Percentiles rank a stretch among this genome's conserved stretches.
Evolutionary conservation across 2,113 vertebrate genomes (phyloP).

Genomic region (Phoenicopterus ruber): DNA sequence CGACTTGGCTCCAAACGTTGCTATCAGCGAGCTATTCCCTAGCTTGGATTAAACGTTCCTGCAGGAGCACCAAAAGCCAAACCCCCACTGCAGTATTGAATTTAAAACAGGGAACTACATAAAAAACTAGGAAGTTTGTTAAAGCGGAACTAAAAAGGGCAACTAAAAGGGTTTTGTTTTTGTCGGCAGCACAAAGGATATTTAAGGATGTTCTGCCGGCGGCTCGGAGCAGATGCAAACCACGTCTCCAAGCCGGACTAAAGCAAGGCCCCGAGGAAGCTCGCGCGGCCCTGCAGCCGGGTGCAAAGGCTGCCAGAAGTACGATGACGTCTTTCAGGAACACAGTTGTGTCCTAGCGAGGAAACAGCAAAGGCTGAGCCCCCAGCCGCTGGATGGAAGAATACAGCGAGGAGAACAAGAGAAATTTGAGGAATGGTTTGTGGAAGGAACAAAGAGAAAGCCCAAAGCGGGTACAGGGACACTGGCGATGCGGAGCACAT

Average conservation of each 20-base stretch:
- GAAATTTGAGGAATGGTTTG: neutral
- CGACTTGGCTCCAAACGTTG: neutral
- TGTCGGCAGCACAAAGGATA: constrained; percentile 13
- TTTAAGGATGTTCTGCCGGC: neutral
- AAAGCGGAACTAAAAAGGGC: constrained; percentile 22
- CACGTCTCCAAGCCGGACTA: neutral
- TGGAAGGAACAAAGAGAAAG: neutral
- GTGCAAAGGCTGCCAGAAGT: neutral
- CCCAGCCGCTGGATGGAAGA: neutral
- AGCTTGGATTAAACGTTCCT: neutral
- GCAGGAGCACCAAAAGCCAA: constrained; percentile 3
- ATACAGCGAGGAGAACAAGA: neutral
- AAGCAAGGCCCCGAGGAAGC: neutral
- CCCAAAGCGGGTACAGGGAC: neutral
- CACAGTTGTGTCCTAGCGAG: neutral
- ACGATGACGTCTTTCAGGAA: neutral
- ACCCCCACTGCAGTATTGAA: neutral
- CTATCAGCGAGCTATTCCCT: neutral
- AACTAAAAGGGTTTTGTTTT: neutral
- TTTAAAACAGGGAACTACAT: constrained; percentile 15
- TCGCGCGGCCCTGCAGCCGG: neutral
- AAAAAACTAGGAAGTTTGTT: constrained; percentile 8
- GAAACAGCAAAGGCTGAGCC: neutral
- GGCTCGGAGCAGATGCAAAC: neutral
- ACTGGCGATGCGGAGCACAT: accelerated